Conservation (phyloP, 1,140 invertebrate genomes). For the Drosophila tristis region DNA sequence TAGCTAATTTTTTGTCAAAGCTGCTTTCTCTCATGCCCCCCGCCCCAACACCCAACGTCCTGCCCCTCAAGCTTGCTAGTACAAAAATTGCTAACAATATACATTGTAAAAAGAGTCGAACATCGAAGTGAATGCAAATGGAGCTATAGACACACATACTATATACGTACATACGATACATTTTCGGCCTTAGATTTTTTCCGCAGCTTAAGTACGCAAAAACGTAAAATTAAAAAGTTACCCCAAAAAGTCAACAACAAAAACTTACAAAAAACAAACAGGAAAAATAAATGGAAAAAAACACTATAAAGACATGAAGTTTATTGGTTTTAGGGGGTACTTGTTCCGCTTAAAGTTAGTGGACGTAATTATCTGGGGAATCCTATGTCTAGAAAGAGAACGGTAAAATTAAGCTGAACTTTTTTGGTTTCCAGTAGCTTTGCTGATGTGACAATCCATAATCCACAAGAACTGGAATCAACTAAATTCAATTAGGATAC, state of each 20-base stretch:
- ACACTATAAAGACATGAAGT: constrained; percentile 37
- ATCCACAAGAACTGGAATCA: no score
- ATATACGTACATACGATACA: constrained; percentile 78
- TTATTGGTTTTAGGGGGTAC: constrained; percentile 3
- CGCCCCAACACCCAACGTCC: constrained; percentile 1
- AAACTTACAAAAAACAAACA: constrained; percentile 51
- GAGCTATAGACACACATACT: constrained; percentile 27
- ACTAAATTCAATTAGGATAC: no score
- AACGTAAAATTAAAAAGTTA: constrained; percentile 52
- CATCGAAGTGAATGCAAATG: constrained; percentile 43
- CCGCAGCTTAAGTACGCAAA: constrained; percentile 67
- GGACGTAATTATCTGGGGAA: no score
- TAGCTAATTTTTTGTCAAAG: constrained; percentile 76
- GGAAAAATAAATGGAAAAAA: constrained; percentile 62
- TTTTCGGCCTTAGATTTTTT: constrained; percentile 76
- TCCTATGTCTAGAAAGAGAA: no score
- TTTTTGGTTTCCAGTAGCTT: no score
- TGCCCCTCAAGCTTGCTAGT: constrained; percentile 68
- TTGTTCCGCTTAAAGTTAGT: no score
- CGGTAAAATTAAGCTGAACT: no score
- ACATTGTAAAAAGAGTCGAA: constrained; percentile 61
- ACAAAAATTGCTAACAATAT: constrained; percentile 56
- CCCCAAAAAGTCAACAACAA: constrained; percentile 51
- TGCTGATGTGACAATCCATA: no score
- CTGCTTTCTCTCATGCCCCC: constrained; percentile 55